These are phyloP conservation scores for Adela reaumurella DNA, from an alignment of 2,888 invertebrate genomes.

Conservation along the genomic window DNA sequence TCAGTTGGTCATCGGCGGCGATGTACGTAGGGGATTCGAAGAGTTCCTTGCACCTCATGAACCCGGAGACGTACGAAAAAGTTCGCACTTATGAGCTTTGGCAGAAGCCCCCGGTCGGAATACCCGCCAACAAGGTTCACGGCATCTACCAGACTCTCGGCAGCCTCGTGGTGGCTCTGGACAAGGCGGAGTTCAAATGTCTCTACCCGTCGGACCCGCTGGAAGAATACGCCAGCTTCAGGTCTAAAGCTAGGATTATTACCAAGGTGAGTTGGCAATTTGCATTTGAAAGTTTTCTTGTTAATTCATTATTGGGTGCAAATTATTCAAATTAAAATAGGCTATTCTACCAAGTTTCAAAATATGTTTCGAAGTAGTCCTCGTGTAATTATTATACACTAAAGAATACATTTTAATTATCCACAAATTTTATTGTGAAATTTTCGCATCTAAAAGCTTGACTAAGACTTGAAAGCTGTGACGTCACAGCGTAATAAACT, in stretches of 20 bases:
- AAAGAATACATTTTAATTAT: too few relatives aligned
- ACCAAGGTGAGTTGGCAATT: conserved; percentile 29
- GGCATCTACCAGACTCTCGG: conserved; percentile 37
- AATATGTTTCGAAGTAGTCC: too few relatives aligned
- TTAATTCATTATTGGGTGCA: too few relatives aligned
- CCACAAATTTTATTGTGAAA: too few relatives aligned
- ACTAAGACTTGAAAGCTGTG: too few relatives aligned
- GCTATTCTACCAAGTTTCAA: too few relatives aligned
- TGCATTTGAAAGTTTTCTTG: too few relatives aligned
- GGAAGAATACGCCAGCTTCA: conserved; percentile 29
- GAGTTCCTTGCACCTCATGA: conserved; percentile 36
- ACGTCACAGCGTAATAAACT: too few relatives aligned
- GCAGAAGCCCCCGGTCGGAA: conserved; percentile 30
- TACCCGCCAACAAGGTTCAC: conserved; percentile 37
- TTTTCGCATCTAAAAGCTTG: too few relatives aligned
- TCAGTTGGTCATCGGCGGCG: conserved; percentile 36
- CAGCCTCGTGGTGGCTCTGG: conserved; percentile 40
- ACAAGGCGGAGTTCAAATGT: conserved; percentile 44
- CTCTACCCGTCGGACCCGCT: conserved; percentile 43
- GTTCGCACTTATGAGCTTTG: conserved; percentile 33
- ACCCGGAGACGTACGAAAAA: conserved; percentile 29
- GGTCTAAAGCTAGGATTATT: conserved; percentile 34
- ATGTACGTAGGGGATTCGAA: conserved; percentile 46
- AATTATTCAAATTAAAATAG: too few relatives aligned
- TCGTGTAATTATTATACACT: too few relatives aligned